Evolutionary conservation across 1,140 invertebrate species (phyloP), one percentile per base, ranked within the genome.

Genomic region (Meloidogyne hapla): DNA sequence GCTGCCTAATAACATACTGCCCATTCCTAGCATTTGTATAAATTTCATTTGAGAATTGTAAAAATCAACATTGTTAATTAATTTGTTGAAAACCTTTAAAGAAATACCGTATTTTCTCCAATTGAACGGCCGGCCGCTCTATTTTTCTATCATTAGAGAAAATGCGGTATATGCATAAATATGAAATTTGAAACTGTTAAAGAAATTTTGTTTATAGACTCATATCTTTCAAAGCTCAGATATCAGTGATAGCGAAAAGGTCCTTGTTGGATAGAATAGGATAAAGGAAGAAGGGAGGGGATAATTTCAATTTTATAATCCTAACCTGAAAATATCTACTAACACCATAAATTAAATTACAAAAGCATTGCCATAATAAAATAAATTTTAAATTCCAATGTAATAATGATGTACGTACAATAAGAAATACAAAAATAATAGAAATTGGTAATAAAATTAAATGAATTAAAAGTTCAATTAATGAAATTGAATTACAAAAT

Each of bases 321-420:
- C 9, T n/a, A n/a, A 25, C 62, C 62, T 63, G 62, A 6, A 63
- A 6, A 25, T 3, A 6, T 63, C 62, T 63, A 25, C 62, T 63
- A 25, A 63, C 8, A 3, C 21, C 62, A 25, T 63, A 63, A 21
- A 23, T 21, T 21, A 21, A 21, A 25, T 63, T 63, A 25, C 62
- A 23, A 21, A 21, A 63, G 62, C 62, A 63, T 25, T 63, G 62
- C 21, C 62, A 63, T 8, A 63, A 25, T 25, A 63, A 25, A 25
- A 63, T 63, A 25, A 63, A 63, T 25, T 63, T 63, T 25, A 63
- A 25, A 25, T 63, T 63, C 21, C 62, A 25, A 25, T 63, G 62
- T 25, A 63, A 23, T 21, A 63, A 21, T 6, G 62, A 63, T 21
- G 62, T 63, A 25, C 62, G 62, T 25, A 63, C 21, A 21, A 63